Evolutionary conservation across 1,140 invertebrate species (phyloP).

Genomic region (Microplitis mediator): DNA sequence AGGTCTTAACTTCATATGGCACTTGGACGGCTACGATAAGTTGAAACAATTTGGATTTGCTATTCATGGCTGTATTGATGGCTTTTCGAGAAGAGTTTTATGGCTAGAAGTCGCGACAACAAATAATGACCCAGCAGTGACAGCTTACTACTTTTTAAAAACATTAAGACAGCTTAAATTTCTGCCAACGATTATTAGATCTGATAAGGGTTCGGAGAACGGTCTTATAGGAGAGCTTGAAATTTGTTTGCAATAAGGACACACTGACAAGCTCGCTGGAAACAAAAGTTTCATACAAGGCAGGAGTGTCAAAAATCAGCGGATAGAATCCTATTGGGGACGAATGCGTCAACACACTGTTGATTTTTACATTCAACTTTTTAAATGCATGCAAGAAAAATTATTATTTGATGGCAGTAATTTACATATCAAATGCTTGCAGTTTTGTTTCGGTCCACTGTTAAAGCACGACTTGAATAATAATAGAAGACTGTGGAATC

Average conservation of each 20-base stretch:
- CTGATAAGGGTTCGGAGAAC: conserved; percentile 17
- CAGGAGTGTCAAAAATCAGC: too few species aligned
- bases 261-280: conserved; percentile 9
- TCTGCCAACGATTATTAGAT: conserved; percentile 1
- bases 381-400: conserved; percentile 7
- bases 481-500: conserved; percentile 13
- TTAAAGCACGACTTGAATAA: conserved; percentile 8
- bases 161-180: not conserved
- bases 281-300: conserved; percentile 14
- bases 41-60: conserved; percentile 11
- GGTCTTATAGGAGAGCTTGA: conserved; percentile 11
- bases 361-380: conserved; percentile 26
- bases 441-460: conserved; percentile 22
- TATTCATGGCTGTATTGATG: conserved; percentile 10
- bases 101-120: conserved; percentile 1
- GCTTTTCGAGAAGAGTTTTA: not conserved
- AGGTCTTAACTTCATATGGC: conserved; percentile 45
- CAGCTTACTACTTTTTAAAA: not conserved
- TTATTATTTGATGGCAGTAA: conserved; percentile 4
- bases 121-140: not conserved
- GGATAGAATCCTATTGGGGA: too few species aligned
- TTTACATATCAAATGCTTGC: conserved; percentile 12
- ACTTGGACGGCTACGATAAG: conserved; percentile 46
- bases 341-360: too few species aligned
- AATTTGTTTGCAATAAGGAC: not conserved